Base-by-base conservation (phyloP, 2,888 invertebrate species). In the Caenorhabditis sulstoni region DNA sequence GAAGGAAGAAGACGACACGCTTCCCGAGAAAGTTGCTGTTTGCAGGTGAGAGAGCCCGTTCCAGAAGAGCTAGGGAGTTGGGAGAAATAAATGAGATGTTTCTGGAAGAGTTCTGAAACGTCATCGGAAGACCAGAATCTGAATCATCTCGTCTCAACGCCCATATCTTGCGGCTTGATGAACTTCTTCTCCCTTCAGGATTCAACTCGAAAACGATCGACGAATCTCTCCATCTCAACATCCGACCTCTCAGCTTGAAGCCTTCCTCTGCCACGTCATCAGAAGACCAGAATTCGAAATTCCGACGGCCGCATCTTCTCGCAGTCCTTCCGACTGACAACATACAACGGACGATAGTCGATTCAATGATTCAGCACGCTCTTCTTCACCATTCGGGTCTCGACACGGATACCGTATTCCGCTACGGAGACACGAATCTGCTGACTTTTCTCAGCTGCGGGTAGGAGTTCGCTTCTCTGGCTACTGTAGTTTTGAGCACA, bases 381-480 rank as follows among this genome's bases (percentile, higher is more conserved):
- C 52, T 79, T 11, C 58, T 79, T 7, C 79, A 79, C 44, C 70
- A 70, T 20, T 53, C 75, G 1, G 22, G 41, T 0, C 39, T 61
- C n/a, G 79, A 79, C 52, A 20, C n/a, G 14, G 66, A 75, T 29
- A 79, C 79, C 7, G 20, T 79, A 16, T 79, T 79, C 44, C 55
- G 52, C 4, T 79, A 70, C 29, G 70, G 75, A 0, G 66, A 62
- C 3, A 66, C 79, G 7, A 70, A 41, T 61, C 23, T 79, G 35
- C 16, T 79, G 37, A 79, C 79, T 9, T 79, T 79, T 50, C 18
- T 79, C 9, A 18, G 49, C 3, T 59, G 70, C 49, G 78, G 73
- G 75, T 75, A 8, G 52, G 70, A n/a, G n/a, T 29, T n/a, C 23
- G 12, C n/a, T n/a, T n/a, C n/a, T n/a, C n/a, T n/a, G n/a, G 3